Evolutionary conservation across 2,113 vertebrate species (phyloP), one percentile per base, ranked within the genome.

Genomic region (Ictalurus punctatus): DNA sequence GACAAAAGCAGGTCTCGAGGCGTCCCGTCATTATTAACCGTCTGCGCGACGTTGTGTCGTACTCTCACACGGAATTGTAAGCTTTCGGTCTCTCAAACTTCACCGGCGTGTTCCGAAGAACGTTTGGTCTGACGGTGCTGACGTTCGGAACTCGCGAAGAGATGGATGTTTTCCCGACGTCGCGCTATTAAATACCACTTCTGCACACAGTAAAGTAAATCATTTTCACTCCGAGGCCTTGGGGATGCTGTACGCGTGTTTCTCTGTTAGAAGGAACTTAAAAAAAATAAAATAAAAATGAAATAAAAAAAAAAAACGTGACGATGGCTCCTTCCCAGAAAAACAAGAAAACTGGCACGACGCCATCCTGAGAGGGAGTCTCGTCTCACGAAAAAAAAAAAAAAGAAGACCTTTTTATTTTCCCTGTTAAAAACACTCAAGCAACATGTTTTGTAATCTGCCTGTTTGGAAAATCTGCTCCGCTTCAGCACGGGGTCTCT

Each of bases 151-250:
- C 86, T 92, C 92, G 85, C 80, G 81, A 69, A 80, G 78, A 87
- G 88, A 89, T 88, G 48, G 88, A 88, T 91, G 85, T 91, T 92
- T 90, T 92, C 82, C 87, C 90, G 56, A 84, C 86, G n/a, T 90
- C 54, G 90, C 90, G 90, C 91, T 90, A 91, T 92, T 92, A 92
- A 91, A 92, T 89, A 91, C 89, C 89, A 92, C 89, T 78, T 87
- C 90, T 90, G 82, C 65, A 81, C 90, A 91, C 92, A 85, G 73
- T 90, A 84, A 90, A 91, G 91, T 88, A 89, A 93, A 90, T 90
- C 89, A 87, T 85, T 86, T 89, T 87, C 87, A 88, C 91, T 92
- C 58, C 85, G 90, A 85, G 84, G 84, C 89, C 88, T 90, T 90
- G 88, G 90, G 87, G 87, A 89, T 78, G 58, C 9, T 27, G 58